Evolutionary conservation across 2,797 vertebrate species (phyloP), one percentile per base, ranked within the genome.

Genomic region (Triplophysa bombifrons): DNA sequence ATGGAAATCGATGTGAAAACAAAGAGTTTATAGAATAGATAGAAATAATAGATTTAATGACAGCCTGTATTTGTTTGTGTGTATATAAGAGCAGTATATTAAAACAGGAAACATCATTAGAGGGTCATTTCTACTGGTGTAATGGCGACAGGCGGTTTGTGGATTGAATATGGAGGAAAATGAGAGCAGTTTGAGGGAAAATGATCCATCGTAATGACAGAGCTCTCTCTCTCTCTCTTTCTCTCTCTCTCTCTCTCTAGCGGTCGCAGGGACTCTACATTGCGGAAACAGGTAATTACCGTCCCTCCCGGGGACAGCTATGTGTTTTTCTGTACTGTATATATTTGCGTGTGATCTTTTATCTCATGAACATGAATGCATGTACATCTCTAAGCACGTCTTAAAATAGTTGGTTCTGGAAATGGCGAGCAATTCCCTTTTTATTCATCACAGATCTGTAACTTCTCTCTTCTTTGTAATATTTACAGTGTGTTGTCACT

Each of bases 231-330:
- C 80, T 83, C 70, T 85, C 72, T 85, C 55, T 53, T 22, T 34
- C 5, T 73, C 58, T 53, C 51, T 86, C 81, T 86, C 55, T 76
- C 58, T 53, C 51, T 86, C 81, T 86, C 55, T 76, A 94, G 94
- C 80, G 92, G 93, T 91, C 92, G 95, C 80, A 94, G 96, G 85
- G 96, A 96, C 92, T 98, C 97, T 16, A 93, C 95, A 0, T 75
- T 97, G 51, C 92, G 95, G 88, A 98, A 98, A 85, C 97, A 99
- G 98, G 98, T 99, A 97, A 96, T 88, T 82, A 88, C 87, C 83
- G 76, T 64, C 86, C 58, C 41, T 69, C 22, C 3, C 13, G 34
- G 0, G 25, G 20, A 48, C 13, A 22, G 11, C 44, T 56, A 25
- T 48, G 30, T 69, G 56, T 48, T 20, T 74, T 51, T 60, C 69